These are phyloP conservation scores for Eudyptes chrysolophus DNA, from an alignment of 2,113 vertebrate species.

Conservation along the genomic window DNA sequence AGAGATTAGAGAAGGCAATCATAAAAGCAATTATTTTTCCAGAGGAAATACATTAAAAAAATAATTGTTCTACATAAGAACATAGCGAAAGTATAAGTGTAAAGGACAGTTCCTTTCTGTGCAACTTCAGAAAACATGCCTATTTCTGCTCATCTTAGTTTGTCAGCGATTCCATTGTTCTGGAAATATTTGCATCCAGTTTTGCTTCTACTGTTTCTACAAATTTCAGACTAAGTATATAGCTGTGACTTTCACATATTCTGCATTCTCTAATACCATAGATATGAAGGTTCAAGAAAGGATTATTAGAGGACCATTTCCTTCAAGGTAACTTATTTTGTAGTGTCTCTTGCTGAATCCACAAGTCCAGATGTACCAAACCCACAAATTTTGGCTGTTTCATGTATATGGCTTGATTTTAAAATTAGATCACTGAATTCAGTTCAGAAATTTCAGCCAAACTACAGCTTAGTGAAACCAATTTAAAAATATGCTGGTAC, in stretches of 20 bases:
- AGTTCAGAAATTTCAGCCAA: not conserved
- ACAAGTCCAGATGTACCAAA: not conserved
- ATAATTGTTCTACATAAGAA: not conserved
- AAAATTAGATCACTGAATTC: not conserved
- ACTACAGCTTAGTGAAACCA: not conserved
- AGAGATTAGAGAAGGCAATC: not conserved
- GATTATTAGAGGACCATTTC: not conserved
- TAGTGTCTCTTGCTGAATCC: not conserved
- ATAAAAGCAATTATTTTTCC: not conserved
- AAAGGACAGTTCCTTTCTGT: not conserved
- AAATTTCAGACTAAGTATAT: not conserved
- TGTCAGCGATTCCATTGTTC: not conserved
- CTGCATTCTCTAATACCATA: not conserved
- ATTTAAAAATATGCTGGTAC: not conserved
- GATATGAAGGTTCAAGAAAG: not conserved
- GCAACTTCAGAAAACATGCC: not conserved
- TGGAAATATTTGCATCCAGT: not conserved
- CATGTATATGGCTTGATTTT: not conserved
- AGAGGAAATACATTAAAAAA: not conserved
- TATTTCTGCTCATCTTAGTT: not conserved
- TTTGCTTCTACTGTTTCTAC: not conserved
- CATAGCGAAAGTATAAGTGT: not conserved
- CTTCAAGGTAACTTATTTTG: not conserved
- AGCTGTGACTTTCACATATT: not conserved
- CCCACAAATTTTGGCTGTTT: not conserved